Percentiles rank a stretch among this genome's conserved stretches.
Evolutionary conservation across 2,113 vertebrate genomes (phyloP).

Genomic region (Platysteira castanea): DNA sequence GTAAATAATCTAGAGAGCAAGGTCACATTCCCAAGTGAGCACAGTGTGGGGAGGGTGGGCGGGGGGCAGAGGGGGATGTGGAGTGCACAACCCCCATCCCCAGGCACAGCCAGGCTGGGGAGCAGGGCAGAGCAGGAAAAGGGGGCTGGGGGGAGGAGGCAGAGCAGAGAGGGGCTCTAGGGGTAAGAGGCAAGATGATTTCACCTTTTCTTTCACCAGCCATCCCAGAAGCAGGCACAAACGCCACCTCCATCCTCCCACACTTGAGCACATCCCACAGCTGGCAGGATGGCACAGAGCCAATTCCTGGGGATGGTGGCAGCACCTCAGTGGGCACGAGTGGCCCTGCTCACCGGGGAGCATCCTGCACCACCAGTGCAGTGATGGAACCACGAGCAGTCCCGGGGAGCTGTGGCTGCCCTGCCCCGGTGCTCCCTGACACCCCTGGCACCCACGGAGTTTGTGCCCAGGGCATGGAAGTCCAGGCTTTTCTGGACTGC

Average conservation of each 20-base stretch:
- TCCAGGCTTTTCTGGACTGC: not conserved
- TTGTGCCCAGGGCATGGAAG: not conserved
- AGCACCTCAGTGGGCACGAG: not conserved
- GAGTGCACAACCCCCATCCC: not conserved
- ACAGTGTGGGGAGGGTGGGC: not conserved
- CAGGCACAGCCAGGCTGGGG: rapidly evolving
- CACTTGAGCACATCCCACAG: not conserved
- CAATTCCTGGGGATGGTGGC: not conserved
- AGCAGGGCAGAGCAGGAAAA: too few relatives aligned
- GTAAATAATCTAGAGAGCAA: slow-evolving; percentile 54
- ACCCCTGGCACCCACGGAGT: not conserved
- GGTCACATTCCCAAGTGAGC: slow-evolving; percentile 56
- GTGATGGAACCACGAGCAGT: rapidly evolving
- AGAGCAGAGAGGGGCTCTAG: not conserved
- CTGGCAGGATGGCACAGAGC: not conserved
- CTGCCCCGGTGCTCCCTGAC: not conserved
- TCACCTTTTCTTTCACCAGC: not conserved
- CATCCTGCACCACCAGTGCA: rapidly evolving
- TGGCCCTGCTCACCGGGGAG: rapidly evolving
- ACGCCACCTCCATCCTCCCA: not conserved
- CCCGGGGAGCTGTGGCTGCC: too few relatives aligned
- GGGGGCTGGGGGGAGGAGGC: not conserved
- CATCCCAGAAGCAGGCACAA: not conserved
- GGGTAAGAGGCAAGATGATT: not conserved
- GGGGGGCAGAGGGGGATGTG: not conserved